Evolutionary conservation across 2,888 invertebrate species (phyloP), one percentile per base, ranked within the genome.

Genomic region (Ophion ventricosus): DNA sequence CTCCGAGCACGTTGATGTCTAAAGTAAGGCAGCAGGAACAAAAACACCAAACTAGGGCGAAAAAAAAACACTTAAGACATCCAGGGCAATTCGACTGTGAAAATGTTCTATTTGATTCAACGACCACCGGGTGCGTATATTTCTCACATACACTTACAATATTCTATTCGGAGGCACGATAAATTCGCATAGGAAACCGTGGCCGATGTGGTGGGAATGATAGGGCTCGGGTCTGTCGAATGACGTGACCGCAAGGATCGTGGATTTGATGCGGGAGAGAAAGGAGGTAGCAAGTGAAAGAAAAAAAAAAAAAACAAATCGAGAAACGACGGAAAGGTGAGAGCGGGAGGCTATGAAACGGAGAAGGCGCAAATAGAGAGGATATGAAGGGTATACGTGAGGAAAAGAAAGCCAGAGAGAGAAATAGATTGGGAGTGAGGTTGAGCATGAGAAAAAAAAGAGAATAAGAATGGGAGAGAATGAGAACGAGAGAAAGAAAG

Each of bases 351-450:
- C 17, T 8, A 57, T 8, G 49, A 25, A 54, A n/a, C 54, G 35
- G 14, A 73, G 29, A 25, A 73, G 29, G 59, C 8, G 10, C 17
- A 57, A 57, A 11, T 43, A 73, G 29, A 61, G 11, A 49, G 61
- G 61, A 20, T 54, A 54, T 17, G n/a, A 4, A 67, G 35, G 29
- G 40, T 43, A 61, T 43, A 20, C 7, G 61, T 35, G 59, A 61
- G 20, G 20, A 29, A 57, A 11, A 14, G 29, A 4, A 54, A 14
- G 67, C 29, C 1, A 11, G 26, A 54, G 26, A 54, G 7, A 14
- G 54, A 69, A 25, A 69, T 20, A 74, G 54, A 69, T 76, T 35
- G 25, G 40, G 63, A 61, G 72, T 56, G 57, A 78, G 80, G 83
- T 49, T 57, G 35, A 80, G 63, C 61, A 57, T 29, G 63, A 26